These are phyloP conservation scores for Trichogramma evanescens DNA, from an alignment of 2,888 invertebrate genomes.

Conservation along the genomic window DNA sequence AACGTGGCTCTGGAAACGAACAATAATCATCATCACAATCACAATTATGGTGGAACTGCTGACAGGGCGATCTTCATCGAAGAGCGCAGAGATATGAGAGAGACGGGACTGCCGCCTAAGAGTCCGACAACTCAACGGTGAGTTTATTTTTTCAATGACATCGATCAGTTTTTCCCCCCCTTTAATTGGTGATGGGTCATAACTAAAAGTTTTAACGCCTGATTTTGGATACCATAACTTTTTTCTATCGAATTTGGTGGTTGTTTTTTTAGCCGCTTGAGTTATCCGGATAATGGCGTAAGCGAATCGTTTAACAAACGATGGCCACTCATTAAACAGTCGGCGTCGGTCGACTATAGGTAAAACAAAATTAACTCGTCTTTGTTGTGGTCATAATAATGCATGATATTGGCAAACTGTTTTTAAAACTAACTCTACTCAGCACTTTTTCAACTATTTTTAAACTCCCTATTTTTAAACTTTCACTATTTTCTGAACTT, in stretches of 20 bases:
- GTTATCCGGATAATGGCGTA: constrained; percentile 46
- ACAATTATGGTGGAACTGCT: constrained; percentile 25
- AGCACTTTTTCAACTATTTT: too few relatives aligned
- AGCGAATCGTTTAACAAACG: constrained; percentile 45
- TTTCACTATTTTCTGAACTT: too few relatives aligned
- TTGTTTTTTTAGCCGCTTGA: constrained; percentile 46
- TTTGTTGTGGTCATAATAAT: not conserved
- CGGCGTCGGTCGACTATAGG: constrained; percentile 46
- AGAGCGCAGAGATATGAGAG: constrained; percentile 41
- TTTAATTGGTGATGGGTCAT: too few relatives aligned
- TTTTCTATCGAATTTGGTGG: constrained; percentile 8
- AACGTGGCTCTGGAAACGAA: constrained; percentile 23
- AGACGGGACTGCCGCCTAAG: constrained; percentile 66
- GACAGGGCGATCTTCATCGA: constrained; percentile 43
- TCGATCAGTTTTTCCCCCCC: not conserved
- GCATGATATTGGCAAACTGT: not conserved
- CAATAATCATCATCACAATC: constrained; percentile 27
- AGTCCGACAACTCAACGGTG: constrained; percentile 70
- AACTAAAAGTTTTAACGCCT: too few relatives aligned
- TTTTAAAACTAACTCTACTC: not conserved
- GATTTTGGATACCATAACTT: not conserved
- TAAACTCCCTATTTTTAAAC: constrained; percentile 7
- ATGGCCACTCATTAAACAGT: constrained; percentile 45
- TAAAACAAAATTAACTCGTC: constrained; percentile 31
- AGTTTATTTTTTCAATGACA: constrained; percentile 28